Conservation (phyloP, 2,113 vertebrate genomes). For the Petromus typicus region DNA sequence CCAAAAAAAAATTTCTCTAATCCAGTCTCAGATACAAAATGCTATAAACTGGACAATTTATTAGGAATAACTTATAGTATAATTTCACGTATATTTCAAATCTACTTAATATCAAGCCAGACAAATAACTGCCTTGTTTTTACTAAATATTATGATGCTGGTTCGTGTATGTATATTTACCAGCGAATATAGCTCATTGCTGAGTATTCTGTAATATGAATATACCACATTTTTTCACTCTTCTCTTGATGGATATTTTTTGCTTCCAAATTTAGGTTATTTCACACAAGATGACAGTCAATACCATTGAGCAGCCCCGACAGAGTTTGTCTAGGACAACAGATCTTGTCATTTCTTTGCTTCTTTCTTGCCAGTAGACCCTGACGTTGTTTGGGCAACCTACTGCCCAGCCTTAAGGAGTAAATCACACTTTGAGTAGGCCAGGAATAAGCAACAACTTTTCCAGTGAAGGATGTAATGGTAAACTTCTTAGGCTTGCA, state of each 20-base stretch:
- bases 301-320: not conserved
- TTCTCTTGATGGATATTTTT: not conserved
- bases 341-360: not conserved
- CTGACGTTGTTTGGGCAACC: not conserved
- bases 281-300: not conserved
- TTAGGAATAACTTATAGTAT: not conserved
- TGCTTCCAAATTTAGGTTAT: not conserved
- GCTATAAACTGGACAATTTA: no score
- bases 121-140: constrained; percentile 11
- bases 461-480: not conserved
- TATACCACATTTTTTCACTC: not conserved
- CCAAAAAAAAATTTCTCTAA: not conserved
- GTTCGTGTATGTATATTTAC: not conserved
- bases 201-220: not conserved
- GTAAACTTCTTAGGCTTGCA: not conserved
- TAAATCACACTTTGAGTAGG: not conserved
- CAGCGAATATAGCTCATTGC: not conserved
- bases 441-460: not conserved
- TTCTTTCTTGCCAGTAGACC: not conserved
- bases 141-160: not conserved
- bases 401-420: not conserved
- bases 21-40: not conserved
- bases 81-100: not conserved
- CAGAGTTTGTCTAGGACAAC: not conserved
- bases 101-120: not conserved